A percentile compares a stretch with the other conserved stretches of the same genome.
Conservation (phyloP, 2,888 invertebrate genomes). For the Drosophila stalkeri region DNA sequence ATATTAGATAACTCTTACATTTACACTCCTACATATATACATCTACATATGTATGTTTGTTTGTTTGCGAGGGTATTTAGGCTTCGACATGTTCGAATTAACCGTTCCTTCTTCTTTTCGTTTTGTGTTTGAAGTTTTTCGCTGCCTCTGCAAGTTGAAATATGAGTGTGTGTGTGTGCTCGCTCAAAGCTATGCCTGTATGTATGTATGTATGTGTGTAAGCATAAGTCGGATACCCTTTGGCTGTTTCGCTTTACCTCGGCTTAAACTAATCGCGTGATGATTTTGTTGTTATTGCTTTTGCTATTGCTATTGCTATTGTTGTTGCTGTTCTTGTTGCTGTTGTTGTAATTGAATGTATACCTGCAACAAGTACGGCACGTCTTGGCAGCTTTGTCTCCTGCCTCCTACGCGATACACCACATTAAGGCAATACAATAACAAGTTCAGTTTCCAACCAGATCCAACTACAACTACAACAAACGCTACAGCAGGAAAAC, state of each 20-base stretch:
- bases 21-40: not conserved
- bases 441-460: conserved; percentile 61
- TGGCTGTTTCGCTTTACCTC: conserved; percentile 46
- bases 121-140: conserved; percentile 62
- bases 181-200: conserved; percentile 22
- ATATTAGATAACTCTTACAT: not conserved
- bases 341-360: conserved; percentile 31
- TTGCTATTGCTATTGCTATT: conserved; percentile 20
- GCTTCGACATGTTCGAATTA: not conserved
- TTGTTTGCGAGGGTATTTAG: not conserved
- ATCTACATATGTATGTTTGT: not conserved
- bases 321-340: not conserved
- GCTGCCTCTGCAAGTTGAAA: conserved; percentile 63
- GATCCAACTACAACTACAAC: conserved; percentile 41
- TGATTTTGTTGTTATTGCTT: conserved; percentile 29
- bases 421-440: conserved; percentile 59
- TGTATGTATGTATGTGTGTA: conserved; percentile 12
- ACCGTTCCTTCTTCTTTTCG: conserved; percentile 44
- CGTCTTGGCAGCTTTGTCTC: conserved; percentile 44
- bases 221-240: conserved; percentile 45
- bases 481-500: conserved; percentile 7
- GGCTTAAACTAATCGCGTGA: conserved; percentile 56
- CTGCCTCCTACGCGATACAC: conserved; percentile 48
- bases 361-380: conserved; percentile 52
- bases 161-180: conserved; percentile 26